These are phyloP conservation scores for Dicyrtoma fusca DNA, from an alignment of 2,888 invertebrate species.

Conservation along the genomic window DNA sequence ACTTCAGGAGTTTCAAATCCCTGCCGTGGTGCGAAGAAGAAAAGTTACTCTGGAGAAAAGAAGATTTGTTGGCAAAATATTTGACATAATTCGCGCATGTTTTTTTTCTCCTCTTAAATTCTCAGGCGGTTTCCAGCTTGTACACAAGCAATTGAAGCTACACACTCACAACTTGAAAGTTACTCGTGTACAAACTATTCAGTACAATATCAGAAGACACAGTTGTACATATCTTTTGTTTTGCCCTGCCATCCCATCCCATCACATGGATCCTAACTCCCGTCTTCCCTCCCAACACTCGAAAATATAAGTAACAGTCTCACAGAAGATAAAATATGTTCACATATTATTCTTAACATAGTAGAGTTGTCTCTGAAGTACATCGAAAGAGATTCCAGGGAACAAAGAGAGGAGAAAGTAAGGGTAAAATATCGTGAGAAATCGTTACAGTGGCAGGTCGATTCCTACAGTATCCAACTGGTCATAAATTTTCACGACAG, in stretches of 20 bases:
- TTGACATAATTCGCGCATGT: slow-evolving; percentile 36
- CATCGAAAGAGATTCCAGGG: slow-evolving; percentile 33
- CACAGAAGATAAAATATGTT: slow-evolving; percentile 35
- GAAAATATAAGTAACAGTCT: too few relatives aligned
- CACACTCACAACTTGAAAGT: neutral
- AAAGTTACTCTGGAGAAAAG: slow-evolving; percentile 17
- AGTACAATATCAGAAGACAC: too few relatives aligned
- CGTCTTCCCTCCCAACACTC: too few relatives aligned
- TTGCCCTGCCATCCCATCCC: too few relatives aligned
- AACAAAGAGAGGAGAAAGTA: slow-evolving; percentile 23
- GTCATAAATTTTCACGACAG: slow-evolving; percentile 52
- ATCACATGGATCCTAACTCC: too few relatives aligned
- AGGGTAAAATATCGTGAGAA: slow-evolving; percentile 49
- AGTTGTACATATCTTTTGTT: too few relatives aligned
- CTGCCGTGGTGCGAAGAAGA: neutral
- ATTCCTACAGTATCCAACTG: slow-evolving; percentile 41
- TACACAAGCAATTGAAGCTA: neutral
- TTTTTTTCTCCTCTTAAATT: slow-evolving; percentile 13
- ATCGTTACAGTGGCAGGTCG: slow-evolving; percentile 44
- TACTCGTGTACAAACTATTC: too few relatives aligned
- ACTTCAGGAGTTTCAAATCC: too few relatives aligned
- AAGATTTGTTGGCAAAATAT: slow-evolving; percentile 39
- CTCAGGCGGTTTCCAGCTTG: slow-evolving; percentile 8
- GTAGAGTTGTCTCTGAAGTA: slow-evolving; percentile 34
- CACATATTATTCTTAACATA: slow-evolving; percentile 34